A percentile compares a stretch with the other conserved stretches of the same genome.
Evolutionary conservation across 2,797 vertebrate genomes (phyloP).

Genomic region (Chrysocyon brachyurus): DNA sequence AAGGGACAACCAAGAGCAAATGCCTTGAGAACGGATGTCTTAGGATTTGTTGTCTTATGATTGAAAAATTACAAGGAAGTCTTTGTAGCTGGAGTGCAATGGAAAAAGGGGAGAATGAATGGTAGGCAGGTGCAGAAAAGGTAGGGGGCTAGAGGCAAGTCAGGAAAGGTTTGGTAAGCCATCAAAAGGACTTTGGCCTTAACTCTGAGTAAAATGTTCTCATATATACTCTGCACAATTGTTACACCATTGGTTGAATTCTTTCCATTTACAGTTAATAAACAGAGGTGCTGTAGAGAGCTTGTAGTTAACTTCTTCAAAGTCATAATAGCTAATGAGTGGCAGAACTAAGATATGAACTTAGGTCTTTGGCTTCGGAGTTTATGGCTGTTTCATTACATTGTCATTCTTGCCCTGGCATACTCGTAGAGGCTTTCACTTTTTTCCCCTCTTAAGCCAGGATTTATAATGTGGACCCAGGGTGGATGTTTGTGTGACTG

Average conservation of each 20-base stretch:
- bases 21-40: not conserved
- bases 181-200: not conserved
- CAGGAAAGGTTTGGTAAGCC: conserved; percentile 14
- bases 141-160: not conserved
- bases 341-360: not conserved
- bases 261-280: not conserved
- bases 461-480: not conserved
- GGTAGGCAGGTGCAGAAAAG: not conserved
- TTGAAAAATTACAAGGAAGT: conserved; percentile 1
- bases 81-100: not conserved
- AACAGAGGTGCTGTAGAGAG: not conserved
- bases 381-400: not conserved
- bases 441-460: fast-evolving
- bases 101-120: not conserved
- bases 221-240: not conserved
- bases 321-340: not conserved
- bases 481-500: not conserved
- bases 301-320: not conserved
- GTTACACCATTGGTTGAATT: not conserved
- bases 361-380: conserved; percentile 16
- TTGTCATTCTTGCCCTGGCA: not conserved
- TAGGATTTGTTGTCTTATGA: not conserved
- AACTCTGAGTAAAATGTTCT: not conserved
- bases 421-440: not conserved
- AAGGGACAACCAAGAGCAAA: conserved; percentile 4